phyloP scores from a whole-genome alignment of 2,888 invertebrate genomes.

The Cephus sareptanus region DNA sequence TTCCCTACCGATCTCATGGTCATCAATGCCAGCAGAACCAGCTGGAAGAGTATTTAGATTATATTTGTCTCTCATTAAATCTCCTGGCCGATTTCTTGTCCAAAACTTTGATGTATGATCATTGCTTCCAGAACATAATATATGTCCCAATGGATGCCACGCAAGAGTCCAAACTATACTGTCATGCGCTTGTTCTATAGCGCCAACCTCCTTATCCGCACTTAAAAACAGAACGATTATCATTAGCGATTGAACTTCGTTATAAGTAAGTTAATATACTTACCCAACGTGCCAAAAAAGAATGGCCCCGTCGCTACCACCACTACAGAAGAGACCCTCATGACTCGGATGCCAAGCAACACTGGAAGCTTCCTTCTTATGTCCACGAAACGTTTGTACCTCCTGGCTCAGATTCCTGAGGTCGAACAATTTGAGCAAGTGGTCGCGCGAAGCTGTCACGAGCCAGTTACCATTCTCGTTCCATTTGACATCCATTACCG shows the following conservation, averaged over 20 bases:
- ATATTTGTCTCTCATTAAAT: conserved; percentile 97
- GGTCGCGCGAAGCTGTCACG: conserved; percentile 97
- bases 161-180: conserved; percentile 99
- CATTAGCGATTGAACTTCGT: background rate
- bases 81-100: conserved; percentile 98
- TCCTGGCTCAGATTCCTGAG: conserved; percentile 95
- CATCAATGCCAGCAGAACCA: conserved; percentile 78
- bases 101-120: conserved; percentile 99
- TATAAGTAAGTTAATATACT: conserved; percentile 39
- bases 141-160: conserved; percentile 99
- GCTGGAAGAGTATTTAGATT: conserved; percentile 92
- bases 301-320: conserved; percentile 98
- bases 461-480: conserved; percentile 99
- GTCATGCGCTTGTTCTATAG: conserved; percentile 98
- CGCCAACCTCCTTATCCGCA: conserved; percentile 97
- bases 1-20: conserved; percentile 74
- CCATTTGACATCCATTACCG: conserved; percentile 99
- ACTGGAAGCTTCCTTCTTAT: conserved; percentile 98
- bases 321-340: conserved; percentile 96
- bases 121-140: conserved; percentile 98
- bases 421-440: conserved; percentile 97
- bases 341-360: conserved; percentile 99
- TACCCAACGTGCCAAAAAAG: conserved; percentile 99
- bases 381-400: conserved; percentile 96
- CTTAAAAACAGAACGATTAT: conserved; percentile 62